Evolutionary conservation across 1,140 invertebrate genomes (phyloP), one percentile per base, ranked within the genome.

Genomic region (Drosophila prosaltans): DNA sequence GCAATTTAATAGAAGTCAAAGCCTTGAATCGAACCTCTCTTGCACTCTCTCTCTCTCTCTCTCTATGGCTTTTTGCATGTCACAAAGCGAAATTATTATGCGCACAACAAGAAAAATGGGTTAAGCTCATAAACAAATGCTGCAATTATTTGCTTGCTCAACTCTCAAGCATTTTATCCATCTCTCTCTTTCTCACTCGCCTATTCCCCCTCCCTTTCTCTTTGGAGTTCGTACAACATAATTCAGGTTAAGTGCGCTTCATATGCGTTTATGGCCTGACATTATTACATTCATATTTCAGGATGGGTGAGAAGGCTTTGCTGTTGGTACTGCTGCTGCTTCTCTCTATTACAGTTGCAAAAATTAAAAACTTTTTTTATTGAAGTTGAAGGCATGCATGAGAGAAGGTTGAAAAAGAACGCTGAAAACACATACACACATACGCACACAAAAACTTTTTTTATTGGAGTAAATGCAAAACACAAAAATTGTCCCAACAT

Each of bases 211-310:
- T 28, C 16, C 16, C 54, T 9, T 16, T 24, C 21, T 21, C 41
- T 81, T 26, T 51, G 45, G 45, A 51, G 74, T 70, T 66, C 61
- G 75, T 63, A 71, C 63, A 41, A 63, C 59, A 69, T 64, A 72
- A 88, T 88, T 86, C 77, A 80, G 83, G 83, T 89, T 88, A 88
- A 88, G 83, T 81, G 72, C 71, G 77, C 73, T 78, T 72, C 80
- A 88, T 77, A 80, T 86, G 83, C 84, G 84, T 83, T 89, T 88
- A 80, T 89, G 83, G 57, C 57, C 82, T 83, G 82, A 88, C 80
- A 89, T 86, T 88, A 89, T 78, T 80, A 88, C 81, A 88, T 69
- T 70, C 59, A 21, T 41, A 26, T 40, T 21, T 6, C 43, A 51
- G 48, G 43, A 66, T 61, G 57, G 69, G n/a, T 41, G 62, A 26